phyloP scores from a whole-genome alignment of 2,888 invertebrate species.

The Hedya salicella region DNA sequence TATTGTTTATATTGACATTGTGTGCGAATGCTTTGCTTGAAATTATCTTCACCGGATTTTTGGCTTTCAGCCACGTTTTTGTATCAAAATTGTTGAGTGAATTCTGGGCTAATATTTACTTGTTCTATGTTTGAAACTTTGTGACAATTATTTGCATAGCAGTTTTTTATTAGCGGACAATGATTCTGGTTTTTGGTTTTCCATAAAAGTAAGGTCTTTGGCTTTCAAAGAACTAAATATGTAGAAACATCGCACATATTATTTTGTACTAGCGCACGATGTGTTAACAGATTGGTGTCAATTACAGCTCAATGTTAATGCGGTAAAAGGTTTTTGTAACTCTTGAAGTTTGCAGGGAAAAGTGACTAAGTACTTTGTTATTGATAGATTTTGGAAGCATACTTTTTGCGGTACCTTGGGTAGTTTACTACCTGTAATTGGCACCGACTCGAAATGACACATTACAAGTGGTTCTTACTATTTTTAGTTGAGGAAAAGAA shows the following conservation, averaged over 20 bases:
- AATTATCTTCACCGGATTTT: slow-evolving; percentile 22
- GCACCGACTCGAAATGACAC: too few species aligned
- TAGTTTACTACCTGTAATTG: too few species aligned
- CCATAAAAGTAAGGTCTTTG: slow-evolving; percentile 37
- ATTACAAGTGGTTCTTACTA: too few species aligned
- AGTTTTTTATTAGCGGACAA: slow-evolving; percentile 13
- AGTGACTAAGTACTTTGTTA: too few species aligned
- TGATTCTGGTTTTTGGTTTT: slow-evolving; percentile 2
- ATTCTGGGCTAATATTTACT: slow-evolving; percentile 16
- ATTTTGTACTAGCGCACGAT: slow-evolving; percentile 19
- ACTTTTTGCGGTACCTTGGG: too few species aligned
- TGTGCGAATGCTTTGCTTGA: slow-evolving; percentile 19
- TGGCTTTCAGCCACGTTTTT: slow-evolving; percentile 34
- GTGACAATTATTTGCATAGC: slow-evolving; percentile 34
- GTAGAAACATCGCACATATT: slow-evolving; percentile 25
- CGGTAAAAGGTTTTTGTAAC: not conserved
- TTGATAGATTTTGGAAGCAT: not conserved
- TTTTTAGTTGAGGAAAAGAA: too few species aligned
- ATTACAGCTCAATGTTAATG: slow-evolving; percentile 35
- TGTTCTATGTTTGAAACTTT: slow-evolving; percentile 19
- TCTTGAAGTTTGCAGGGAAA: not conserved
- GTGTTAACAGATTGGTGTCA: slow-evolving; percentile 33
- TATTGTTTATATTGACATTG: slow-evolving; percentile 43
- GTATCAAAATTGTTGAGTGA: slow-evolving; percentile 18
- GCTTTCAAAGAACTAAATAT: slow-evolving; percentile 16